phyloP scores from a whole-genome alignment of 2,888 invertebrate species.

The Cantharis lateralis region DNA sequence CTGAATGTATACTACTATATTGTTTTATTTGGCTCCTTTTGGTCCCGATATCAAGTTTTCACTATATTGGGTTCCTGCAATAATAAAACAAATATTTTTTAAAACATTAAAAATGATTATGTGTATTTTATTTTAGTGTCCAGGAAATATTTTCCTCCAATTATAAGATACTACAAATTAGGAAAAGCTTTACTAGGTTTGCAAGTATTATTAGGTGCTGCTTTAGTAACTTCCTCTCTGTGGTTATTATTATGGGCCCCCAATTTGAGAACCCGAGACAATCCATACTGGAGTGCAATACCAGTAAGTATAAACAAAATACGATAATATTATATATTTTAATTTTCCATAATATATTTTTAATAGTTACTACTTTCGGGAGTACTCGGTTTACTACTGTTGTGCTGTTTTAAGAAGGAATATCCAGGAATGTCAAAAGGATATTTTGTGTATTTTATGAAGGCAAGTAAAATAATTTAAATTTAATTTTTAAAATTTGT shows the following conservation, averaged over 20 bases:
- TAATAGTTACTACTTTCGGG: slow-evolving; percentile 55
- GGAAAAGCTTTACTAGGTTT: slow-evolving; percentile 57
- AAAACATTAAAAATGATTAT: neutral
- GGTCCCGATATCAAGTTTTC: too few species aligned
- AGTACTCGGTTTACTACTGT: slow-evolving; percentile 51
- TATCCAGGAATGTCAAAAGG: slow-evolving; percentile 53
- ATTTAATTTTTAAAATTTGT: neutral
- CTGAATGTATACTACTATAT: too few species aligned
- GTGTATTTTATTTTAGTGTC: slow-evolving; percentile 52
- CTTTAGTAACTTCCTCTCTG: slow-evolving; percentile 60
- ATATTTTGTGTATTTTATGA: slow-evolving; percentile 51
- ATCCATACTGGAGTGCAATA: slow-evolving; percentile 69
- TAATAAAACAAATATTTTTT: neutral
- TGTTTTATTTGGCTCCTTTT: too few species aligned
- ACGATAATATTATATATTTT: too few species aligned
- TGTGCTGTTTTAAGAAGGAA: slow-evolving; percentile 55
- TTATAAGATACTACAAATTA: slow-evolving; percentile 57
- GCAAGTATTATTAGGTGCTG: slow-evolving; percentile 61
- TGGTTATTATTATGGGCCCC: slow-evolving; percentile 67
- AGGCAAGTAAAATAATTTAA: slow-evolving; percentile 45
- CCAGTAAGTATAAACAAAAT: slow-evolving; percentile 56
- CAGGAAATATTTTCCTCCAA: slow-evolving; percentile 57
- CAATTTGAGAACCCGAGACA: slow-evolving; percentile 62
- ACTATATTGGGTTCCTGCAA: neutral
- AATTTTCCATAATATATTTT: slow-evolving; percentile 27